phyloP scores from a whole-genome alignment of 2,888 invertebrate species.

The Cyrtodaria siliqua region DNA sequence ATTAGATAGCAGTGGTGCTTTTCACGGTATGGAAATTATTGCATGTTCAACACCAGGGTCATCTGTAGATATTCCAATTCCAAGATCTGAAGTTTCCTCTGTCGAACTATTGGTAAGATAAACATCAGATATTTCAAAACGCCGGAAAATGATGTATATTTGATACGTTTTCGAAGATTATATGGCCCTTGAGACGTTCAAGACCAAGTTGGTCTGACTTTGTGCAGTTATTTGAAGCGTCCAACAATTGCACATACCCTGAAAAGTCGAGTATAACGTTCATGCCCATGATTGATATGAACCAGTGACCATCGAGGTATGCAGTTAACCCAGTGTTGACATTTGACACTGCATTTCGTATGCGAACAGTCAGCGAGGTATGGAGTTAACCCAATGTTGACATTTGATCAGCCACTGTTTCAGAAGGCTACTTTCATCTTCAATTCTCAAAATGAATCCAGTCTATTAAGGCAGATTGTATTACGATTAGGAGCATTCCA shows the following conservation, averaged over 20 bases:
- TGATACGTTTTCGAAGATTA: conserved; percentile 40
- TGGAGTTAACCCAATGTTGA: conserved; percentile 38
- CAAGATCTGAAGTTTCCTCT: too few relatives aligned
- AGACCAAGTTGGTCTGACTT: conserved; percentile 48
- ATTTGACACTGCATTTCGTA: conserved; percentile 55
- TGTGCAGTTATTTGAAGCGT: conserved; percentile 35
- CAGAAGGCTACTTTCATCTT: conserved; percentile 29
- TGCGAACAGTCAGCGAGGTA: conserved; percentile 38
- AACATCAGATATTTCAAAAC: conserved; percentile 20
- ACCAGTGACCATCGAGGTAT: conserved; percentile 15
- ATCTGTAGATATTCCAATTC: conserved; percentile 9
- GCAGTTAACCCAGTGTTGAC: too few relatives aligned
- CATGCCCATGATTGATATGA: conserved; percentile 66
- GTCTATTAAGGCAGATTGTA: conserved; percentile 12
- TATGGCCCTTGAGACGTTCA: conserved; percentile 14
- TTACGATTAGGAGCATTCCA: conserved; percentile 49
- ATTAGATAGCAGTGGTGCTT: conserved; percentile 65
- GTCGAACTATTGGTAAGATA: conserved; percentile 15
- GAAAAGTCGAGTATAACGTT: conserved; percentile 17
- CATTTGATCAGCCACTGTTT: conserved; percentile 51
- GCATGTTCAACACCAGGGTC: conserved; percentile 41
- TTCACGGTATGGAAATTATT: conserved; percentile 62
- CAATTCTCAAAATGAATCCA: background rate
- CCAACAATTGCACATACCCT: background rate
- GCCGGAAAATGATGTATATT: background rate